phyloP scores from a whole-genome alignment of 2,113 vertebrate genomes.

The Pleuronectes platessa region DNA sequence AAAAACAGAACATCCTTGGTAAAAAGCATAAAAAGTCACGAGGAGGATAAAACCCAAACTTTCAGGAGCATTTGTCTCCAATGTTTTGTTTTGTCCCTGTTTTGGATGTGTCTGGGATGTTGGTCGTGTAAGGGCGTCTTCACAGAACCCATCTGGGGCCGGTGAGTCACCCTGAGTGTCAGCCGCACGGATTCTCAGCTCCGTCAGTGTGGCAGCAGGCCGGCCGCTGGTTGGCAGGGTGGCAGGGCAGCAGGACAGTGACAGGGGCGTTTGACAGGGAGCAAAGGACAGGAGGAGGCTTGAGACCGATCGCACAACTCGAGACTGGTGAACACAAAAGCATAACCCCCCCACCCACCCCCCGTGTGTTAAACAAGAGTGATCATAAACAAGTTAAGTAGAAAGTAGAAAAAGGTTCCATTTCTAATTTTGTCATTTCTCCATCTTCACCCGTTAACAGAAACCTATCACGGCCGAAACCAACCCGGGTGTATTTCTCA shows the following conservation, averaged over 20 bases:
- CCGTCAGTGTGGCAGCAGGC: slow-evolving; percentile 52
- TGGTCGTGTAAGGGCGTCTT: slow-evolving; percentile 36
- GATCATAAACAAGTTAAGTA: background rate
- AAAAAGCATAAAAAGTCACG: background rate
- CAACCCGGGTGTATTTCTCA: background rate
- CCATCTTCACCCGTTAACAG: slow-evolving; percentile 22
- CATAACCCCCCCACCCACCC: background rate
- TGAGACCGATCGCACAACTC: slow-evolving; percentile 12
- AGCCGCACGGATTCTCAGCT: slow-evolving; percentile 50
- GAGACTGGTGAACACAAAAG: slow-evolving; percentile 15
- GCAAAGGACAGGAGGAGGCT: slow-evolving; percentile 25
- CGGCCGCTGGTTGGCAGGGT: slow-evolving; percentile 49
- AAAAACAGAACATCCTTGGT: background rate
- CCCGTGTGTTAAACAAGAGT: background rate
- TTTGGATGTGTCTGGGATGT: slow-evolving; percentile 14
- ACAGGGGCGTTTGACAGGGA: slow-evolving; percentile 61
- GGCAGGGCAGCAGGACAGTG: slow-evolving; percentile 49
- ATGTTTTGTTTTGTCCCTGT: background rate
- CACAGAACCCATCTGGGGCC: slow-evolving; percentile 47
- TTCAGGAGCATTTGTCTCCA: background rate
- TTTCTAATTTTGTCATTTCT: slow-evolving; percentile 29
- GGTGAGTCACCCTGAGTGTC: slow-evolving; percentile 71
- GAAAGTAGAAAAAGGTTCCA: background rate
- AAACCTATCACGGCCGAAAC: slow-evolving; percentile 30
- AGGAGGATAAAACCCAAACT: slow-evolving; percentile 1